phyloP scores from a whole-genome alignment of 2,113 vertebrate species.

The Ondatra zibethicus region DNA sequence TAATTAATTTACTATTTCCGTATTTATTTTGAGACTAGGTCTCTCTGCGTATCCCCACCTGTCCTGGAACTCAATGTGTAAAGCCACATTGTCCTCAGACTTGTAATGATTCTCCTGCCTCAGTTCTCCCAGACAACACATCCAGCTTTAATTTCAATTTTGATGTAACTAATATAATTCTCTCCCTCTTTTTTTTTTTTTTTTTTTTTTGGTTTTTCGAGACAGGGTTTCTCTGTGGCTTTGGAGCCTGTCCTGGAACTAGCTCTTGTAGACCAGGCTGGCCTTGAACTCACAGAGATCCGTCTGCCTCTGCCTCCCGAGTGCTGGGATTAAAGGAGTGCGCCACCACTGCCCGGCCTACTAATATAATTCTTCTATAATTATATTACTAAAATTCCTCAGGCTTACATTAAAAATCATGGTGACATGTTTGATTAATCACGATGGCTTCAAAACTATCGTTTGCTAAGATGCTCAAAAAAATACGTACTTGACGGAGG shows the following conservation, averaged over 20 bases:
- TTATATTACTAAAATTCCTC: not conserved
- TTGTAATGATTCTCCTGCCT: not conserved
- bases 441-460: not conserved
- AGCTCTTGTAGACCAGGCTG: no score
- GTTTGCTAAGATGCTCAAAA: not conserved
- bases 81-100: not conserved
- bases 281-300: no score
- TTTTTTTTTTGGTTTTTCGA: no score
- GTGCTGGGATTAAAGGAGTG: no score
- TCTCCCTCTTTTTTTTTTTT: no score
- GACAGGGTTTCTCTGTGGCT: no score
- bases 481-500: not conserved
- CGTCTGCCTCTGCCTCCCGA: no score
- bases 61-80: not conserved
- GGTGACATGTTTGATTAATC: not conserved
- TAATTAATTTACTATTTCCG: not conserved
- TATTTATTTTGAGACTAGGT: not conserved
- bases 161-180: conserved; percentile 2
- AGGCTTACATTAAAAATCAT: conserved; percentile 2
- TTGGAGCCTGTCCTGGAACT: no score
- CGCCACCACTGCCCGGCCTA: no score
- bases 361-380: no score
- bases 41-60: not conserved
- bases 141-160: conserved; percentile 23
- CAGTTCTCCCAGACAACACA: not conserved